Conservation (phyloP, 1,140 invertebrate species). For the Lycorma delicatula region DNA sequence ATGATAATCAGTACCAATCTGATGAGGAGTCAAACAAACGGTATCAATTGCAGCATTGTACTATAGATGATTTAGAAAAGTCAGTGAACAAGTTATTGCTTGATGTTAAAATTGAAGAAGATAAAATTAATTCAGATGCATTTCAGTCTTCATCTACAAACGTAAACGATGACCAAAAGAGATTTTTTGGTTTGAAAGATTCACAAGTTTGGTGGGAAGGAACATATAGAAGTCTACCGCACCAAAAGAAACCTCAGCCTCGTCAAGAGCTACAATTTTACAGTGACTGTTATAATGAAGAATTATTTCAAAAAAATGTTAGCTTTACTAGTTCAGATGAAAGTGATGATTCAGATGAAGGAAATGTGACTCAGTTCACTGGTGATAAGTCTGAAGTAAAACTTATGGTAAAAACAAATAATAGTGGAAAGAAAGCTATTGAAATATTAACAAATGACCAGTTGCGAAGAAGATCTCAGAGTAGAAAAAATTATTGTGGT, state of each 20-base stretch:
- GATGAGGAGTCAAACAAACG: too few species aligned
- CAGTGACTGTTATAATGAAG: too few species aligned
- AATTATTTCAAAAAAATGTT: too few species aligned
- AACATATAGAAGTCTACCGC: constrained; percentile 29
- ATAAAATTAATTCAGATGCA: constrained; percentile 8
- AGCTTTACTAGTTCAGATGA: too few species aligned
- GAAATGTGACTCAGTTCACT: too few species aligned
- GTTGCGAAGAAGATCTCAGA: too few species aligned
- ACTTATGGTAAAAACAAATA: constrained; percentile 42
- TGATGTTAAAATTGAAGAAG: constrained; percentile 28
- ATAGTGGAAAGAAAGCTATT: constrained; percentile 42
- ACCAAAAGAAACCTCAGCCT: not conserved
- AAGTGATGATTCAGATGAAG: too few species aligned
- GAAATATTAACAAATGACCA: constrained; percentile 46
- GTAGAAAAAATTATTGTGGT: too few species aligned
- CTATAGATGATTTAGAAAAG: constrained; percentile 21
- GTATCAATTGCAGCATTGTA: constrained; percentile 5
- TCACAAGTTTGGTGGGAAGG: constrained; percentile 37
- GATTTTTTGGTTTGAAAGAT: too few species aligned
- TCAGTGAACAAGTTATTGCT: constrained; percentile 22
- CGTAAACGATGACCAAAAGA: too few species aligned
- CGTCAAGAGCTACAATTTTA: not conserved
- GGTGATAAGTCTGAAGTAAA: constrained; percentile 43
- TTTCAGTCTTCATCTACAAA: too few species aligned
- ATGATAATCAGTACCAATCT: too few species aligned